Conservation (phyloP, 2,797 vertebrate genomes). For the Enteromius mattozi region DNA sequence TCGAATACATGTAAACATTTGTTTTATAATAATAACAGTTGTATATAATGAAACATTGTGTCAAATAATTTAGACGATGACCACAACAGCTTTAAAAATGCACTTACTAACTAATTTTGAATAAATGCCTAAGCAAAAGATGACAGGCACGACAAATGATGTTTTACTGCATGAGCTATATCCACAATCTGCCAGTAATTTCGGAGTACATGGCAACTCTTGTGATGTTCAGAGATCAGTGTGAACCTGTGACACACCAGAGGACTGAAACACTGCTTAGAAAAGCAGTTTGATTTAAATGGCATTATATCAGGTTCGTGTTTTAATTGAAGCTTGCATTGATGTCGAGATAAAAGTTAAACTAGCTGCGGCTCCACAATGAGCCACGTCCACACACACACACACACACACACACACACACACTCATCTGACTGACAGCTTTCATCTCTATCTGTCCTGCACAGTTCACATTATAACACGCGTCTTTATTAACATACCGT, state of each 20-base stretch:
- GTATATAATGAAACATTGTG: too few relatives aligned
- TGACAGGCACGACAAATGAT: neutral
- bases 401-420: conserved; percentile 2
- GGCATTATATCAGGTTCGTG: neutral
- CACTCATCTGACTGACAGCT: neutral
- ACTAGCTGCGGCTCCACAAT: neutral
- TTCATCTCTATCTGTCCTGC: neutral
- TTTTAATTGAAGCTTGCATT: neutral
- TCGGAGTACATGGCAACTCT: neutral
- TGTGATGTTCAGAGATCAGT: neutral
- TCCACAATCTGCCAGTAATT: neutral
- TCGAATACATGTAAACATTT: too few relatives aligned
- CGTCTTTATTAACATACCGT: conserved; percentile 71
- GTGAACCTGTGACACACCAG: neutral
- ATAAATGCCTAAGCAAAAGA: neutral
- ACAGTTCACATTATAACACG: neutral
- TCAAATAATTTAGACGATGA: too few relatives aligned
- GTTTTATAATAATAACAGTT: too few relatives aligned
- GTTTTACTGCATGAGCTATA: neutral
- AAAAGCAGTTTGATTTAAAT: neutral
- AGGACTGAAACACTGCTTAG: neutral
- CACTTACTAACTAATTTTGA: too few relatives aligned
- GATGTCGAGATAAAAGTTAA: neutral
- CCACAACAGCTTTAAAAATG: too few relatives aligned
- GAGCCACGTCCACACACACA: conserved; percentile 70